Base-by-base conservation (phyloP, 1,140 invertebrate genomes). In the Theocolax elegans region DNA sequence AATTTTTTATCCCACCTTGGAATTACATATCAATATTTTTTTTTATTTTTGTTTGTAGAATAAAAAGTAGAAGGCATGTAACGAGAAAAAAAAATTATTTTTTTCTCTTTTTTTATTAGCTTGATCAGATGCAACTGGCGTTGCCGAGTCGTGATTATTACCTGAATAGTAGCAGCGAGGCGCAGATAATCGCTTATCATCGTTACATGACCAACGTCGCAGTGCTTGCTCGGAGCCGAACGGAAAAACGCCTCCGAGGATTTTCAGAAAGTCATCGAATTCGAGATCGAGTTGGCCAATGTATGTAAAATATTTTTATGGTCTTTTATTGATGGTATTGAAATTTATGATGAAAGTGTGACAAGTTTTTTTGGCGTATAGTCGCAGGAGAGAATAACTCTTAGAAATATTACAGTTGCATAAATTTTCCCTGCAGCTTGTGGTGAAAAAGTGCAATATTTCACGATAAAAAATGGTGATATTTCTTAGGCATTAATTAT, bases 111-210 rank as follows among this genome's bases (percentile, higher is more conserved):
- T n/a, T n/a, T n/a, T n/a, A n/a, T n/a, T 82, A 94, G 93, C 83
- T 95, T 78, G 94, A 95, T 83, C 94, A 96, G 81, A 90, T 93
- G 87, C 88, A 90, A 53, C 83, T 95, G 72, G 93, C 92, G 0
- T 85, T 96, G 67, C 93, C 93, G 2, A 93, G 92, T 69, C 86
- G 93, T 42, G 94, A 95, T 77, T 95, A 95, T 80, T 94, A 94
- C 79, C 80, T 94, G 40, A 92, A 93, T 75, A 81, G 86, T n/a
- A 91, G 87, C 72, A 91, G 90, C 62, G 87, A 90, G 67, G 84
- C 87, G 3, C 90, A 92, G 72, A 81, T 94, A 15, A 79, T 88
- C 66, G 92, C 93, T 1, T 95, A 95, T 79, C 90, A 92, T 76
- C 89, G 88, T 48, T 94, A 93, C 76, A 94, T 95, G 92, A 90